Percentiles rank a stretch among this genome's conserved stretches.
These are phyloP conservation scores for Agonopterix alstromeriana DNA, from an alignment of 2,888 invertebrate genomes.

Conservation along the genomic window DNA sequence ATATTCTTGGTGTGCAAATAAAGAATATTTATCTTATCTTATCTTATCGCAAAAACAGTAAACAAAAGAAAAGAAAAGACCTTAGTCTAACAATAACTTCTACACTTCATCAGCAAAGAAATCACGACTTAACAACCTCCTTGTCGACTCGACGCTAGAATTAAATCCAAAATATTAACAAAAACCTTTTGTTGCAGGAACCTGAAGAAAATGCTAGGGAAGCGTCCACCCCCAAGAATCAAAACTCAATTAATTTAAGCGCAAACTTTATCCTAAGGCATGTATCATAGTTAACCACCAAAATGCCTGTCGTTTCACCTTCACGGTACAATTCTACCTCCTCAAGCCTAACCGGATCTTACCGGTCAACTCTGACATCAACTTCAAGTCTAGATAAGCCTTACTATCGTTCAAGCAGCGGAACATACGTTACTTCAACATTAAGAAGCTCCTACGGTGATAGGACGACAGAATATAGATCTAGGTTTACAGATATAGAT, in stretches of 20 bases:
- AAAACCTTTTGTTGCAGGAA: not conserved
- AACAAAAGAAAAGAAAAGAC: too few species aligned
- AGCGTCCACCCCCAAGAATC: conserved; percentile 51
- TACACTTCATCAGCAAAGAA: too few species aligned
- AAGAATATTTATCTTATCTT: too few species aligned
- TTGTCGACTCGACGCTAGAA: too few species aligned
- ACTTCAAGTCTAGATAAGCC: conserved; percentile 73
- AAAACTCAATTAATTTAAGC: conserved; percentile 22
- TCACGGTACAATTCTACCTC: conserved; percentile 64
- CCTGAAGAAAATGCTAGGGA: conserved; percentile 47
- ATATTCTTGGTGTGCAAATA: too few species aligned
- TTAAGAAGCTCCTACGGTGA: conserved; percentile 47
- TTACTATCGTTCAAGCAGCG: conserved; percentile 63
- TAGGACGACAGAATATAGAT: conserved; percentile 53
- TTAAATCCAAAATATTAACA: too few species aligned
- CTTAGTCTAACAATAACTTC: too few species aligned
- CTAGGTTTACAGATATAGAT: conserved; percentile 55
- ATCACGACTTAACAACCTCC: too few species aligned
- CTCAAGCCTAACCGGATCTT: conserved; percentile 67
- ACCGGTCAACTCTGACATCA: conserved; percentile 58
- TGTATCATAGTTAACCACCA: conserved; percentile 20
- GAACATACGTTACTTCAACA: conserved; percentile 56
- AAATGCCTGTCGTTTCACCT: conserved; percentile 78
- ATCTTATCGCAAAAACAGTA: too few species aligned
- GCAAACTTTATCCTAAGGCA: conserved; percentile 16